Percentiles rank a stretch among this genome's conserved stretches.
Evolutionary conservation across 2,888 invertebrate genomes (phyloP).

Genomic region (Tipula confusa): DNA sequence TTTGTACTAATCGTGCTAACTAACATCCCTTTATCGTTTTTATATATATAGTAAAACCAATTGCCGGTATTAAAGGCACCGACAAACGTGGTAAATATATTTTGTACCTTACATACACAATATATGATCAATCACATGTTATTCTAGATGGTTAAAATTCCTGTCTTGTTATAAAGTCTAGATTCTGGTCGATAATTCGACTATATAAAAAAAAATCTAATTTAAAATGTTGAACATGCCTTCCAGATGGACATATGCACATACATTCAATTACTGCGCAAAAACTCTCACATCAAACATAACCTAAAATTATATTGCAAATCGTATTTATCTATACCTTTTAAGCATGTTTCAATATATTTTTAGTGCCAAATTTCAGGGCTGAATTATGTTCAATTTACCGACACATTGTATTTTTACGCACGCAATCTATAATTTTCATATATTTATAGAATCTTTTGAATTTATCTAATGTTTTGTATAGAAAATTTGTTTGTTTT

Average conservation of each 20-base stretch:
- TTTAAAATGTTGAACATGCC: background rate
- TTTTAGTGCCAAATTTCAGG: background rate
- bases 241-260: background rate
- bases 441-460: background rate
- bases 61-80: too few relatives aligned
- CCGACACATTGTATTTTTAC: background rate
- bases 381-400: background rate
- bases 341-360: background rate
- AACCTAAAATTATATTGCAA: background rate
- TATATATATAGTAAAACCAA: background rate
- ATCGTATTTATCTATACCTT: background rate
- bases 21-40: background rate
- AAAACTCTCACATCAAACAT: background rate
- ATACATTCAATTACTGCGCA: background rate
- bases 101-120: background rate
- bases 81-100: background rate
- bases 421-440: background rate
- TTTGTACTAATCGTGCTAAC: background rate
- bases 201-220: background rate
- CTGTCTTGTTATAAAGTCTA: background rate
- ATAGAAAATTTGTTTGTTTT: background rate
- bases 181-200: background rate
- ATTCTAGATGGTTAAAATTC: background rate
- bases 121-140: constrained; percentile 15
- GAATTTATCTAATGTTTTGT: background rate